These are phyloP conservation scores for Pongo pygmaeus DNA, from an alignment of 2,113 vertebrate genomes.

Conservation along the genomic window DNA sequence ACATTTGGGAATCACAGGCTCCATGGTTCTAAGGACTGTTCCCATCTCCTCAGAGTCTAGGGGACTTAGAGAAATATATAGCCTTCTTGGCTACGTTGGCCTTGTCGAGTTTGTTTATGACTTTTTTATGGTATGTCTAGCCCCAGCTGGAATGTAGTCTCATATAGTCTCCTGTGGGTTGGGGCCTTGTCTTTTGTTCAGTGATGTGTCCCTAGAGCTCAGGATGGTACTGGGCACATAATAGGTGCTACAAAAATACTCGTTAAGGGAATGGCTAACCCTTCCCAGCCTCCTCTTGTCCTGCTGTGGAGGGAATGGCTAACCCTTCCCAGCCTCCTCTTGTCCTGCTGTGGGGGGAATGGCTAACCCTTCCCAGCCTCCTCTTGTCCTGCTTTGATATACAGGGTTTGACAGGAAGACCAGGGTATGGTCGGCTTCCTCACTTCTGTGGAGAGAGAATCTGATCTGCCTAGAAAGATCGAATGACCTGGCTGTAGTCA, in stretches of 20 bases:
- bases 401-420: not conserved
- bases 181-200: not conserved
- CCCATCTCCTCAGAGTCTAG: too few relatives aligned
- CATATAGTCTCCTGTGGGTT: accelerated
- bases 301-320: not conserved
- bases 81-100: too few relatives aligned
- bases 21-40: not conserved
- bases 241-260: not conserved
- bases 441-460: not conserved
- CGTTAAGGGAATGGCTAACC: too few relatives aligned
- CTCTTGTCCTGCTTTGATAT: not conserved
- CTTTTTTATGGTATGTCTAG: not conserved
- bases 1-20: not conserved
- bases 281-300: not conserved
- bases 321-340: not conserved
- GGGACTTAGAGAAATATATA: not conserved
- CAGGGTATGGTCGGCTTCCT: not conserved
- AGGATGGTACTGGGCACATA: accelerated
- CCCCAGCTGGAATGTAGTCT: not conserved
- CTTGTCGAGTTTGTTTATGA: not conserved
- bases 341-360: not conserved
- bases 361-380: too few relatives aligned
- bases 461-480: not conserved
- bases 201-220: not conserved
- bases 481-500: not conserved